Percentiles rank a stretch among this genome's conserved stretches.
Conservation (phyloP, 2,113 vertebrate genomes). For the Mellivora capensis region DNA sequence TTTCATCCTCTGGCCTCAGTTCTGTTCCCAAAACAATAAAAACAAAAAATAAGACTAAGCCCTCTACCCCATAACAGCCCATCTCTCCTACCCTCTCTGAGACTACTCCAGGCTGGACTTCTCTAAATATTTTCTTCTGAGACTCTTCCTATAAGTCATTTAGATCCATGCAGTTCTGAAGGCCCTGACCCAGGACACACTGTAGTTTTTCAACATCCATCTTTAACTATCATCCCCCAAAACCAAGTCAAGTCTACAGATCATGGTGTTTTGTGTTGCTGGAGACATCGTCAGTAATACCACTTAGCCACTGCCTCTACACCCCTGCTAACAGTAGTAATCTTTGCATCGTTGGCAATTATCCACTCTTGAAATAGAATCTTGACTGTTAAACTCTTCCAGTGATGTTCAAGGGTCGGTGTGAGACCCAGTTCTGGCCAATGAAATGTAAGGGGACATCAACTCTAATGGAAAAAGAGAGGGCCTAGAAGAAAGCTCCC, state of each 20-base stretch:
- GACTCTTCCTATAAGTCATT: neutral
- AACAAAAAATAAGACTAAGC: neutral
- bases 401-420: neutral
- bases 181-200: neutral
- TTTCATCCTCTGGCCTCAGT: neutral
- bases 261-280: neutral
- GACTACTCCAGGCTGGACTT: neutral
- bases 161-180: neutral
- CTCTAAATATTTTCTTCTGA: neutral
- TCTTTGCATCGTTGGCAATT: neutral
- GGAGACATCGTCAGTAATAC: neutral
- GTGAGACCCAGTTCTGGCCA: neutral
- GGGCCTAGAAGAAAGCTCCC: neutral
- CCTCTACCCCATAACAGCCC: neutral
- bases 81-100: neutral
- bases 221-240: neutral
- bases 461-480: neutral
- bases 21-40: neutral
- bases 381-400: neutral
- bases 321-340: neutral
- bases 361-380: neutral
- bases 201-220: neutral
- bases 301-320: neutral
- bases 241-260: neutral
- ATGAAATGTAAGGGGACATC: neutral